Conservation (phyloP, 2,888 invertebrate species). For the Conomelus anceps region DNA sequence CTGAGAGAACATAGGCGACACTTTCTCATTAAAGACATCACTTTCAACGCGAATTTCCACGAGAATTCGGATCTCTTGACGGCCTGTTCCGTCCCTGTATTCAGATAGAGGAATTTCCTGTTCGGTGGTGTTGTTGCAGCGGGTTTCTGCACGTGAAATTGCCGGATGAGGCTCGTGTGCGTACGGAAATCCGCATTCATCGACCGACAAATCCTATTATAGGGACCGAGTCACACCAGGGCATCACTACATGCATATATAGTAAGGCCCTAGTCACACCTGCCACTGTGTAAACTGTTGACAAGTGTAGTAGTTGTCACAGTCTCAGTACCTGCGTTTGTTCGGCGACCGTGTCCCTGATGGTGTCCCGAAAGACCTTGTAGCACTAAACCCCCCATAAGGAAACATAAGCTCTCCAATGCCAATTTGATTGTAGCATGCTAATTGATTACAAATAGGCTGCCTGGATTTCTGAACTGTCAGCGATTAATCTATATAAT, state of each 20-base stretch:
- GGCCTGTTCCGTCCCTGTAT: neutral
- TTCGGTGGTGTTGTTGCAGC: neutral
- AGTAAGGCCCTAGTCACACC: no score
- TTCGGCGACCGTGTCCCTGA: neutral
- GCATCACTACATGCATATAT: no score
- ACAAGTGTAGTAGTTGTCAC: neutral
- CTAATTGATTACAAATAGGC: neutral
- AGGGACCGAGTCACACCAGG: neutral
- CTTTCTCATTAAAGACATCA: no score
- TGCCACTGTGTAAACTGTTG: neutral
- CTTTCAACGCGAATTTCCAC: no score
- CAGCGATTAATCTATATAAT: no score
- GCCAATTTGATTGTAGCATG: neutral
- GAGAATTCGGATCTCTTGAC: no score
- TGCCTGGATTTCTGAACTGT: no score
- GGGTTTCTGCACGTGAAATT: neutral
- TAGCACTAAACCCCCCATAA: neutral
- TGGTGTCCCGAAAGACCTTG: no score
- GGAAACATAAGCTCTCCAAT: neutral
- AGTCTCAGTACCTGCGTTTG: neutral
- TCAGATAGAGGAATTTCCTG: neutral
- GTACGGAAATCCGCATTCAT: neutral
- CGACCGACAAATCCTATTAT: neutral
- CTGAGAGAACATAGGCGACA: no score
- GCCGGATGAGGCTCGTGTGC: neutral